phyloP scores from a whole-genome alignment of 30 jellyfish, hydroid and myxozoan species.

The Chironex yamaguchii region DNA sequence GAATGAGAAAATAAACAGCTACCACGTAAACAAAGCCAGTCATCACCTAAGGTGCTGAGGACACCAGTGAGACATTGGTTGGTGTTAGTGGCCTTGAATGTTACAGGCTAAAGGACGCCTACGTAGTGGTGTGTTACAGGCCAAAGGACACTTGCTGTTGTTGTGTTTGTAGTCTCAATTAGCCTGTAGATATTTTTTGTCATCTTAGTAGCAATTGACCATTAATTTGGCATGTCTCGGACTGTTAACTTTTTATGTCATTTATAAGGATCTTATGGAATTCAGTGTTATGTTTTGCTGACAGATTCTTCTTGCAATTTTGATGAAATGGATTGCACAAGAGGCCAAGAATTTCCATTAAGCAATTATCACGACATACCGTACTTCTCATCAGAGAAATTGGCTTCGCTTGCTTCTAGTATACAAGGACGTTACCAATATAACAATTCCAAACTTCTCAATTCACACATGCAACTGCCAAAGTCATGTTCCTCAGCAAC shows the following conservation, averaged over 20 bases:
- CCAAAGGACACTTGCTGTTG: no score
- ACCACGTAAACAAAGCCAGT: neutral
- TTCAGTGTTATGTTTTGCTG: no score
- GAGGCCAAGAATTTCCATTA: constrained; percentile 58
- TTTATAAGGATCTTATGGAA: no score
- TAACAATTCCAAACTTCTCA: constrained; percentile 14
- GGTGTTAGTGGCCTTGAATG: neutral
- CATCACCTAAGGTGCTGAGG: neutral
- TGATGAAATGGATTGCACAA: constrained; percentile 81
- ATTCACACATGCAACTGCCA: constrained; percentile 25
- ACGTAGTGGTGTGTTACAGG: constrained; percentile 27
- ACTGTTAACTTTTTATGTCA: no score
- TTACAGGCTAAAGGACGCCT: constrained; percentile 11
- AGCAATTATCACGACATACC: constrained; percentile 52
- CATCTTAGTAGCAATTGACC: no score
- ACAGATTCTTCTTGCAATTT: no score
- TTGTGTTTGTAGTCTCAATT: no score
- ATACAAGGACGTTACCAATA: constrained; percentile 30
- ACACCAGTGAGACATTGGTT: neutral
- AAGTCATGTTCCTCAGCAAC: constrained; percentile 15
- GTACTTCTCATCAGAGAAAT: constrained; percentile 44
- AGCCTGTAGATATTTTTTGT: no score
- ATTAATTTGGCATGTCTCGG: no score
- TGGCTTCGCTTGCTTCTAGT: constrained; percentile 18
- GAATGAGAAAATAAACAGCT: no score